phyloP scores from a whole-genome alignment of 2,113 vertebrate genomes.

The Petromus typicus region DNA sequence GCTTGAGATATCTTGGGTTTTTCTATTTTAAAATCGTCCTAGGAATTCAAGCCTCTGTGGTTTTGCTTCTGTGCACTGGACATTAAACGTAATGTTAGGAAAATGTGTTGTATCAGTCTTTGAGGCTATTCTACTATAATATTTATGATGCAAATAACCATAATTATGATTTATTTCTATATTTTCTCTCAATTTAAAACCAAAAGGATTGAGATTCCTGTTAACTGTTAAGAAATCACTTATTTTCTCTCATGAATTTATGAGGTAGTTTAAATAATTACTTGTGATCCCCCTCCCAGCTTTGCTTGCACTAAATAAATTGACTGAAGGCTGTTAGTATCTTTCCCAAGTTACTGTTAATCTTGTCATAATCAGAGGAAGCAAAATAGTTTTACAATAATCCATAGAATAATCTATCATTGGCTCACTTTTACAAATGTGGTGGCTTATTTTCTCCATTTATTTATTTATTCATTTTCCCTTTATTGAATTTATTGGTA shows the following conservation, averaged over 20 bases:
- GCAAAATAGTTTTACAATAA: conserved; percentile 32
- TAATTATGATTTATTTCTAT: conserved; percentile 48
- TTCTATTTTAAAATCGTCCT: conserved; percentile 30
- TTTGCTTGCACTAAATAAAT: conserved; percentile 50
- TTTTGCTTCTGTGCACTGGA: conserved; percentile 22
- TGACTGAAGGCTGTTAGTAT: not conserved
- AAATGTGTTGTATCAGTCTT: conserved; percentile 38
- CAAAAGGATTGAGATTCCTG: not conserved
- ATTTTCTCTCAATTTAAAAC: conserved; percentile 30
- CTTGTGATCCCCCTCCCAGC: not conserved
- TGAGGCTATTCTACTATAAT: not conserved
- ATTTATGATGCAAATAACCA: conserved; percentile 23
- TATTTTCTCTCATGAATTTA: not conserved
- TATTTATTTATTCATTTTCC: too few relatives aligned
- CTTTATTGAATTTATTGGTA: too few relatives aligned
- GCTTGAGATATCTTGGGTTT: not conserved
- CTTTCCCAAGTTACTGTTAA: conserved; percentile 33
- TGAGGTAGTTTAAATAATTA: conserved; percentile 50
- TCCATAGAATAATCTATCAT: conserved; percentile 8
- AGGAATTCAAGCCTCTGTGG: conserved; percentile 6
- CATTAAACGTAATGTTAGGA: conserved; percentile 12
- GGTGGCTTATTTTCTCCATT: not conserved
- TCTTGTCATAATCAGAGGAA: not conserved
- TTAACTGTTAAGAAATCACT: conserved; percentile 39
- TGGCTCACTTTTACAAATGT: conserved; percentile 55